Conservation (phyloP, 2,797 vertebrate species). For the Lagorchestes hirsutus region DNA sequence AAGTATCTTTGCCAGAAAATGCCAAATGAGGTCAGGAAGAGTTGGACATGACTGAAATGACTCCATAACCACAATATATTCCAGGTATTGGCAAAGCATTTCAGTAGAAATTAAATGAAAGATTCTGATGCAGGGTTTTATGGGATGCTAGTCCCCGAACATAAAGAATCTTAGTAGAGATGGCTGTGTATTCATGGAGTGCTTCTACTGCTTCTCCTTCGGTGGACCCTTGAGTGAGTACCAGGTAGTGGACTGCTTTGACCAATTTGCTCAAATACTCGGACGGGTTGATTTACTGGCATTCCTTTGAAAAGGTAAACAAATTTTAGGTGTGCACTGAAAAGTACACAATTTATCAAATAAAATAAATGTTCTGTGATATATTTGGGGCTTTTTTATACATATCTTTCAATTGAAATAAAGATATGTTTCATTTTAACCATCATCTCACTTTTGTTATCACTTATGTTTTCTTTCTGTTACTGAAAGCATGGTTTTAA, state of each 20-base stretch:
- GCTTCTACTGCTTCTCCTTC: neutral
- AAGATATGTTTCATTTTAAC: neutral
- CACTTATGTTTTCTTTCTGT: neutral
- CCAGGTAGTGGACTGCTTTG: neutral
- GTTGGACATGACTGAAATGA: too few relatives aligned
- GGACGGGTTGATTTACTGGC: neutral
- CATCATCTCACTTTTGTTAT: neutral
- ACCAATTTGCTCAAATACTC: neutral
- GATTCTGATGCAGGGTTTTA: neutral
- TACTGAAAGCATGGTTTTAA: neutral
- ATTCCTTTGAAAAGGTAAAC: neutral
- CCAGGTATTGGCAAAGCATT: neutral
- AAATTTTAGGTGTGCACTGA: neutral
- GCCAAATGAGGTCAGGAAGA: too few relatives aligned
- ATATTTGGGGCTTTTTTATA: neutral
- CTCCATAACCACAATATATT: neutral
- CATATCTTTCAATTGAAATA: neutral
- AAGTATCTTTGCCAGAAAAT: too few relatives aligned
- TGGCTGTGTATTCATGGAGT: neutral
- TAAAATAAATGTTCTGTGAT: neutral
- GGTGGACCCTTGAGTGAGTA: neutral
- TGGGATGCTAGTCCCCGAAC: too few relatives aligned
- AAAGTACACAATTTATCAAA: neutral
- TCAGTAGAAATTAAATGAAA: neutral
- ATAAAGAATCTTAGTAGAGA: neutral